Base-by-base conservation (phyloP, 1,140 invertebrate genomes). In the Sarcophaga peregrina region DNA sequence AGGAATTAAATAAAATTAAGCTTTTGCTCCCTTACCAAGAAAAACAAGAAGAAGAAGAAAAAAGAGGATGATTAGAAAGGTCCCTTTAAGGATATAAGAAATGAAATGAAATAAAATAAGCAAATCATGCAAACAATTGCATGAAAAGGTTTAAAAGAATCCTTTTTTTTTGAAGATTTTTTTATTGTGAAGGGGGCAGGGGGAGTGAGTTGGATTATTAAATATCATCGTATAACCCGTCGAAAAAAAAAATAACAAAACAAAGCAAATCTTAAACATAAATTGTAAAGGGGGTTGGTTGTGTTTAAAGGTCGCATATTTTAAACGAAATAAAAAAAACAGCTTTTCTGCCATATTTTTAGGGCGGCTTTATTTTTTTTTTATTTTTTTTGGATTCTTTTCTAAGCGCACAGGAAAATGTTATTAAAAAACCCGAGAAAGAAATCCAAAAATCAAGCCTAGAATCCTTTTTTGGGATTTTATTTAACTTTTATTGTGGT, bases 121-220 rank as follows among this genome's bases (percentile, higher is more conserved):
- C 62, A 68, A 68, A 68, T 20, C 62, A 68, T 68, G 17, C 62
- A 68, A 68, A 68, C n/a, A 68, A 37, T 37, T 37, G 25, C 25
- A 37, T 37, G 25, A 68, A 68, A 68, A 68, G 8, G 17, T 68
- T 68, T 68, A 68, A 37, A 37, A 37, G 20, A 68, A 20, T 68
- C 62, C 17, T 68, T 68, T 68, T 20, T 20, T 68, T 58, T 58
- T n/a, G 15, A 58, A 7, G 20, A n/a, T 68, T 68, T 68, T 68
- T 20, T 68, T 68, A 25, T 37, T 37, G 1, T 37, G 1, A 37
- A 37, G 25, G 25, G 25, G 25, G 4, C 1, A 37, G 25, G 25
- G 4, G 25, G 25, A 37, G 25, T 37, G 25, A 37, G 25, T 37
- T 37, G 25, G 25, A 37, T 37, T 37, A 37, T 37, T 37, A 37